Evolutionary conservation across 2,888 invertebrate genomes (phyloP), one percentile per base, ranked within the genome.

Genomic region (Ctena decussata): DNA sequence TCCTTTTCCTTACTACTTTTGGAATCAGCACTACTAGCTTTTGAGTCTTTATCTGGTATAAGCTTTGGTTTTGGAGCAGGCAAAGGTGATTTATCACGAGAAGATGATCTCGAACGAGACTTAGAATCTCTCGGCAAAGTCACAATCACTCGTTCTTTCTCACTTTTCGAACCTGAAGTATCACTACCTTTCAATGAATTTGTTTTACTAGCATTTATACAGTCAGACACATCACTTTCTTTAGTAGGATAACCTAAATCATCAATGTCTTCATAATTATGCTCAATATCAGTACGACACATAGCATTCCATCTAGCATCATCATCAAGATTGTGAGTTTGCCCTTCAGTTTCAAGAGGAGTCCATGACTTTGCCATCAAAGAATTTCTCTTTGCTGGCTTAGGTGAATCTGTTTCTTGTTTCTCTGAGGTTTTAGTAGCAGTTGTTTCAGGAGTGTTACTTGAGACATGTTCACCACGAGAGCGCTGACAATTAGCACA

Each of bases 401-500:
- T 91, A 0, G 93, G 93, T n/a, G 92, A 92, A 65, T 89, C 84
- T 32, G 78, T 80, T 12, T 44, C 84, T 1, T 39, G 35, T 12
- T 78, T 77, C 65, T 32, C 0, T 39, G 44, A 6, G n/a, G 5
- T 53, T 21, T 49, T 35, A 11, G 39, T 24, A 5, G 57, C 30
- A 15, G 24, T 27, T 32, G 71, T 46, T 27, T 39, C 46, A 15
- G 35, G 41, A 6, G 6, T n/a, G 30, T 44, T 41, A 41, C 44
- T 76, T 44, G 41, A 78, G 3, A 76, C 57, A 83, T 94, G 94
- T 77, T 94, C 94, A 12, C 82, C 89, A 46, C 88, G 84, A 21
- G 93, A 91, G 32, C 93, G 86, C 75, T 93, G 93, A 75, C 94
- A 94, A 83, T 94, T 94, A 69, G 91, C 89, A 86, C 94, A 94